Conservation (phyloP, 2,113 vertebrate genomes). For the Cephalopholis sonnerati region DNA sequence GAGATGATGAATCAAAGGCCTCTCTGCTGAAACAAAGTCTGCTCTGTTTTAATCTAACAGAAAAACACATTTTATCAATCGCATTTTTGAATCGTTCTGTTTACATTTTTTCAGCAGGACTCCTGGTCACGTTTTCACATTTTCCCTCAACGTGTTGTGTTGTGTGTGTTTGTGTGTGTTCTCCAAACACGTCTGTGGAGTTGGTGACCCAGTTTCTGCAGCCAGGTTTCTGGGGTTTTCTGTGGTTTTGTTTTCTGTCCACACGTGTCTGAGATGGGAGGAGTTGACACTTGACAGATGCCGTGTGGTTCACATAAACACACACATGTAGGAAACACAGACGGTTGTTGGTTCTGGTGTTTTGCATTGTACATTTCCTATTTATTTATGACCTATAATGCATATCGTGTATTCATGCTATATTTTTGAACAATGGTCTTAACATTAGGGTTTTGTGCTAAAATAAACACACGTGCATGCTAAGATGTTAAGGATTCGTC, state of each 20-base stretch:
- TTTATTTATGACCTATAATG: background rate
- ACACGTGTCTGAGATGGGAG: slow-evolving; percentile 57
- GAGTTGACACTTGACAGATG: slow-evolving; percentile 54
- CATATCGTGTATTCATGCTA: no score
- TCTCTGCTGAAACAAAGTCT: background rate
- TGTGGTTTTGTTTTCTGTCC: slow-evolving; percentile 24
- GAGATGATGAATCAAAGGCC: background rate
- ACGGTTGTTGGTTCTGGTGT: background rate
- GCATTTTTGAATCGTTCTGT: background rate
- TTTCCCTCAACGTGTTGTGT: slow-evolving; percentile 50
- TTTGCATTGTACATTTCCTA: background rate
- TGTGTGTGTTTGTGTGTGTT: slow-evolving; percentile 29
- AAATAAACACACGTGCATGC: no score
- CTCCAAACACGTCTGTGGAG: slow-evolving; percentile 43
- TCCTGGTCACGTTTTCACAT: slow-evolving; percentile 55
- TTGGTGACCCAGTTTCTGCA: slow-evolving; percentile 67
- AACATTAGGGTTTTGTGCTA: no score
- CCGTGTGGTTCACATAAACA: slow-evolving; percentile 64
- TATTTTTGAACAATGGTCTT: no score
- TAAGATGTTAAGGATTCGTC: no score
- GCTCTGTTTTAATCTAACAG: background rate
- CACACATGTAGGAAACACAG: slow-evolving; percentile 49
- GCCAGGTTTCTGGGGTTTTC: slow-evolving; percentile 59
- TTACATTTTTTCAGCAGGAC: slow-evolving; percentile 27
- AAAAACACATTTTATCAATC: background rate